Base-by-base conservation (phyloP, 2,888 invertebrate genomes). In the Cantharis rufa region DNA sequence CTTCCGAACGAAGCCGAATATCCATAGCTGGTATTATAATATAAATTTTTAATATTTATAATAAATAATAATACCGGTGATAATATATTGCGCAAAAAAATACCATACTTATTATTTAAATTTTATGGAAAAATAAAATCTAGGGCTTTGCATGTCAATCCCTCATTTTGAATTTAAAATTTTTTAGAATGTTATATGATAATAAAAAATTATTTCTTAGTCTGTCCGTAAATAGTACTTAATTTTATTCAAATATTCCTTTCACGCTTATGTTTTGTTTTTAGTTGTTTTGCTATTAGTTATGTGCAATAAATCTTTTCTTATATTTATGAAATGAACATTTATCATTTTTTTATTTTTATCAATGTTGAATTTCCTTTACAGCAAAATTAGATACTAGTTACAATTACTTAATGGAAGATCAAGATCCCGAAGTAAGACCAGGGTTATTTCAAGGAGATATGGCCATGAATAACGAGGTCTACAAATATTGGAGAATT, bases 401-500 rank as follows among this genome's bases (percentile, higher is more conserved):
- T 10, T 27, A 63, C 48, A 71, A 71, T 15, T 70, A 71, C 28
- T 62, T 71, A 16, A 61, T 81, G 10, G 86, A 85, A 48, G 82
- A 84, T 28, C 89, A 90, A 81, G 93, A 93, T 86, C 92, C 93
- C 0, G 93, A 93, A 87, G 90, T 92, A 0, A 89, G 89, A 78
- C 93, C 93, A 0, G 92, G 92, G 15, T 86, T 93, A 28, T 93
- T 91, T 84, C 92, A 93, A 86, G 93, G 93, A 2, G 93, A 93
- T 81, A 93, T 93, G 88, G 93, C 93, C 1, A 89, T 93, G 79
- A 90, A 91, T 74, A 91, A 91, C 70, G 91, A 91, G 84, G 88
- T 90, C 11, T 92, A 91, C 79, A 89, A 91, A 66, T 90, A 90
- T 75, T 90, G 92, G 88, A 87, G 93, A 69, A 90, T 93, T 13